Evolutionary conservation across 2,888 invertebrate genomes (phyloP), one percentile per base, ranked within the genome.

Genomic region (Lamellibrachia satsuma): DNA sequence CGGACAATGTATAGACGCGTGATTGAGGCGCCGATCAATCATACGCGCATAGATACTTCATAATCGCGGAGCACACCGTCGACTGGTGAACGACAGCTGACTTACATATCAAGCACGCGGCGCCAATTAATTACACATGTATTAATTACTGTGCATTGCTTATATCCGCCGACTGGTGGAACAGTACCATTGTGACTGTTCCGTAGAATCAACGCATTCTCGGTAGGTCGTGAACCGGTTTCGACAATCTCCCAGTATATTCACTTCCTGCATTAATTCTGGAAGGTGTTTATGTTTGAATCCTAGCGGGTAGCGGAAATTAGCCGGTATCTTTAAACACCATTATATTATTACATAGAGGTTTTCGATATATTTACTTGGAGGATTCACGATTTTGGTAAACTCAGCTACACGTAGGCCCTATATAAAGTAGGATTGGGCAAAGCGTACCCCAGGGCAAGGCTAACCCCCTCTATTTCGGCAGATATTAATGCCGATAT

Each of bases 1-100:
- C 75, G 75, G 75, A 6, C 75, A 75, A 75, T 75, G 75, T 75
- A 75, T 75, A 75, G 75, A n/a, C 75, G 75, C 75, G n/a, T 75
- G 15, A 75, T 75, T 75, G n/a, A 75, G 75, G 75, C 75, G 22
- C 75, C 7, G 6, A 75, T 75, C 75, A 22, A 75, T 75, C 11
- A 75, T 75, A 75, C n/a, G n/a, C 22, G n/a, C 75, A n/a, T 75
- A 75, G 75, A 75, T 75, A 75, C 75, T 75, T 75, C 75, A 75
- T 75, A 75, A 75, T 75, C 75, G 75, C 22, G 22, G 75, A 75
- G 22, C 22, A 75, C 15, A 75, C 75, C 22, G 57, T 15, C 57
- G 57, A 57, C 75, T 15, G 75, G 4, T n/a, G 75, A 22, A 15
- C 75, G 75, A 15, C 75, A 75, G 22, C 75, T n/a, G 75, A 75